A percentile compares a stretch with the other conserved stretches of the same genome.
These are phyloP conservation scores for Tridacna gigas DNA, from an alignment of 2,888 invertebrate genomes.

Conservation along the genomic window DNA sequence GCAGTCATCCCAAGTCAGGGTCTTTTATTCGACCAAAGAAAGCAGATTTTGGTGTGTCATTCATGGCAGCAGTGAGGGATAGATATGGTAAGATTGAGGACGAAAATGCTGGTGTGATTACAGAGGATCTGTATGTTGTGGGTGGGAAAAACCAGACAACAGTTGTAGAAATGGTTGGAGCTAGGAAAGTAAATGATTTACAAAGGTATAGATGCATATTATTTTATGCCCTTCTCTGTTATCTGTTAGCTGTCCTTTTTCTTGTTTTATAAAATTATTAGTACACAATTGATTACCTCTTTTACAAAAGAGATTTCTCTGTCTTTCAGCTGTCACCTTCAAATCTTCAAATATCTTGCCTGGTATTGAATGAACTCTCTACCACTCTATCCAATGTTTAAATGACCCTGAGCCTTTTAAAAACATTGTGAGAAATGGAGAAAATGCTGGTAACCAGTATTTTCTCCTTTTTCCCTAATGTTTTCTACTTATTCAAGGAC, in stretches of 20 bases:
- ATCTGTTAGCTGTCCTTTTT: not conserved
- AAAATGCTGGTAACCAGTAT: no score
- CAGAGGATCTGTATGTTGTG: constrained; percentile 78
- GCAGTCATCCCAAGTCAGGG: constrained; percentile 91
- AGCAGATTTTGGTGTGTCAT: constrained; percentile 90
- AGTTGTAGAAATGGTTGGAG: constrained; percentile 95
- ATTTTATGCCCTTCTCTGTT: not conserved
- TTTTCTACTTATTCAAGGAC: no score
- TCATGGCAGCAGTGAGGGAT: constrained; percentile 90
- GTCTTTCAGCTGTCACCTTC: no score
- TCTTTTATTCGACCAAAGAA: constrained; percentile 95
- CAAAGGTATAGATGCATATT: constrained; percentile 85
- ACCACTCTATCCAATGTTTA: no score
- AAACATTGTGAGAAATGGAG: no score
- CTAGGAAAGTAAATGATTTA: constrained; percentile 91
- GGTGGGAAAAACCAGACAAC: constrained; percentile 79
- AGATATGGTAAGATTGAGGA: constrained; percentile 87
- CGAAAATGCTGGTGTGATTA: constrained; percentile 77
- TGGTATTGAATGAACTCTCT: no score
- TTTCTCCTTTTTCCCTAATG: no score
- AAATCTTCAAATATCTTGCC: no score
- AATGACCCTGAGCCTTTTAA: no score
- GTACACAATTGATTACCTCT: no score
- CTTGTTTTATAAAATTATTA: no score
- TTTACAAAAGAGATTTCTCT: no score